Conservation (phyloP, 2,888 invertebrate genomes). For the Nectonema munidae region DNA sequence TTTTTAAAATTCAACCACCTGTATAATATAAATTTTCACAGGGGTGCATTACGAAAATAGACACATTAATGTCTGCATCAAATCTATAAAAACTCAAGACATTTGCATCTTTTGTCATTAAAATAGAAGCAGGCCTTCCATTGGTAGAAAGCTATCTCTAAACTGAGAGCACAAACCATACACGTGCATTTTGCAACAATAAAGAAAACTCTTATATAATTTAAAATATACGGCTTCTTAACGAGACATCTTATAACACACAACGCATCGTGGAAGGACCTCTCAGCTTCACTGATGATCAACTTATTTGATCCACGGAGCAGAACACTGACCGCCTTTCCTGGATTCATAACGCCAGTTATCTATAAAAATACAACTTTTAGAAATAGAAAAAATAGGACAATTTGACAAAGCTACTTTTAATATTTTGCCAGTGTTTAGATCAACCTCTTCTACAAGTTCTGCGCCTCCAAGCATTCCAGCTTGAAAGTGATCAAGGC, state of each 20-base stretch:
- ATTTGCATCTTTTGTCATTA: no score
- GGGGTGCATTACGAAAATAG: no score
- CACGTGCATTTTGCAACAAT: no score
- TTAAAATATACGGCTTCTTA: conserved; percentile 33
- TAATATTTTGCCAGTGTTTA: conserved; percentile 51
- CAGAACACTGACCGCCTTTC: conserved; percentile 60
- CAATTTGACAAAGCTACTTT: conserved; percentile 30
- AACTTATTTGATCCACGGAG: conserved; percentile 60
- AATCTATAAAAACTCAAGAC: no score
- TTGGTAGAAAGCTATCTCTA: no score
- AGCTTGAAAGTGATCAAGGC: conserved; percentile 74
- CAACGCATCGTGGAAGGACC: conserved; percentile 61
- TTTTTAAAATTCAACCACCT: no score
- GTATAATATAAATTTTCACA: no score
- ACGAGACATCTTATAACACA: conserved; percentile 81
- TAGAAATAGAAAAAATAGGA: conserved; percentile 12
- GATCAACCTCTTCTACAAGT: conserved; percentile 59
- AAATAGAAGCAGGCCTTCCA: no score
- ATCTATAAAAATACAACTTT: conserved; percentile 28
- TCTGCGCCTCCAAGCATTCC: conserved; percentile 70
- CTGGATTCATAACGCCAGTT: conserved; percentile 50
- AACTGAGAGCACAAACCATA: no score
- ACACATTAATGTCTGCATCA: no score
- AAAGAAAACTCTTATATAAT: no score
- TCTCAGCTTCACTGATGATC: conserved; percentile 53